Conservation (phyloP, 2,113 vertebrate genomes). For the Himantopus leucocephalus region DNA sequence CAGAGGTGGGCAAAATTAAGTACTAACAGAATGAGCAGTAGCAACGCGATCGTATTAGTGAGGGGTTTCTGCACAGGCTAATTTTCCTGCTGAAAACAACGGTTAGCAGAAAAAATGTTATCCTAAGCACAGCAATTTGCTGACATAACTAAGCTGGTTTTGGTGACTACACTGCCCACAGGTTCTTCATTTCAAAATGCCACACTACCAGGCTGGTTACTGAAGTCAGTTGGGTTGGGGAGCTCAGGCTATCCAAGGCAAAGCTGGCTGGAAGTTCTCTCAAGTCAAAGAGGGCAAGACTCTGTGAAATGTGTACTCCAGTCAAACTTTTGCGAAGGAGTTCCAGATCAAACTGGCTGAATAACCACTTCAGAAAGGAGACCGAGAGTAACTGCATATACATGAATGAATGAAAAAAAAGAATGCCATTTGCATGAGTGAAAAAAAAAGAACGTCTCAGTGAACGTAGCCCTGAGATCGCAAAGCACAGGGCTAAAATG, state of each 20-base stretch:
- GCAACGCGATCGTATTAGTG: not conserved
- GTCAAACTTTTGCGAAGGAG: not conserved
- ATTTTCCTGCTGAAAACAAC: not conserved
- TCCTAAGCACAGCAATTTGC: not conserved
- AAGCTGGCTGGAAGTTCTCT: not conserved
- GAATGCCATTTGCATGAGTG: too few relatives aligned
- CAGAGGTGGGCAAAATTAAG: not conserved
- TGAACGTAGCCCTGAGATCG: not conserved
- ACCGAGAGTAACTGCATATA: not conserved
- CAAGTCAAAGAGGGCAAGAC: not conserved
- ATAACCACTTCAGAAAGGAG: not conserved
- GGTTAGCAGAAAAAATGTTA: not conserved
- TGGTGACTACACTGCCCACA: not conserved
- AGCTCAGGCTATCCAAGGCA: not conserved
- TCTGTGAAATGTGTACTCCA: not conserved
- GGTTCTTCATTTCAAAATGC: not conserved
- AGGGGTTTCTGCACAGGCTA: not conserved
- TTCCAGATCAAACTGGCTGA: not conserved
- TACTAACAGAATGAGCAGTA: not conserved
- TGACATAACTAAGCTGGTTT: not conserved
- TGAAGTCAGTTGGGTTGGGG: not conserved
- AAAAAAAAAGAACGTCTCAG: fast-evolving
- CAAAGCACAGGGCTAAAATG: not conserved
- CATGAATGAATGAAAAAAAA: too few relatives aligned
- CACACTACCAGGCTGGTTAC: not conserved